These are phyloP conservation scores for Trachymyrmex septentrionalis DNA, from an alignment of 1,140 invertebrate species.

Conservation along the genomic window DNA sequence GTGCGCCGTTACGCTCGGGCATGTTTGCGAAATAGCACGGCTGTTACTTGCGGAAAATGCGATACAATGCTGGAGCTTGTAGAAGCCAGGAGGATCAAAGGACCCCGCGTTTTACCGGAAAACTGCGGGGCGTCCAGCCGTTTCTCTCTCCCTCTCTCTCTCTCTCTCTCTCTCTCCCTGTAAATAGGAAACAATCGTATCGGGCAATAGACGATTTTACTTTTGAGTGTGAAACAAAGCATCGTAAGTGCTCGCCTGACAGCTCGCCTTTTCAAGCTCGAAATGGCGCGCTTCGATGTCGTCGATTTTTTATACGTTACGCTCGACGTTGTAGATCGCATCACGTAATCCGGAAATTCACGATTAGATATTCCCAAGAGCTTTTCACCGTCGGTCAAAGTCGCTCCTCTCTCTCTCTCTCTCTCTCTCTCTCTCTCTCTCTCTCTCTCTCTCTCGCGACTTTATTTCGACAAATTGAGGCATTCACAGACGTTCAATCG, in stretches of 20 bases:
- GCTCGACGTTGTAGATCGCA: not conserved
- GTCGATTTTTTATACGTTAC: not conserved
- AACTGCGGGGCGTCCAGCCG: conserved; percentile 4
- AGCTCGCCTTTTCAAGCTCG: not conserved
- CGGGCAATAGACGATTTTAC: conserved; percentile 28
- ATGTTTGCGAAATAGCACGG: conserved; percentile 56
- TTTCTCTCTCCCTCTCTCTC: not conserved
- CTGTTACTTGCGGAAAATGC: conserved; percentile 55
- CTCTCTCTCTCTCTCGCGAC: not conserved
- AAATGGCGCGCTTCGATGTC: not conserved
- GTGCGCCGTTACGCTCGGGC: conserved; percentile 40
- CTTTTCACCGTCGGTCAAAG: conserved; percentile 4
- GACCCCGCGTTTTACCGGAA: conserved; percentile 18
- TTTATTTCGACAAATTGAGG: conserved; percentile 58
- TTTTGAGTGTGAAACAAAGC: conserved; percentile 4
- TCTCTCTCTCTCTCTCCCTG: not conserved
- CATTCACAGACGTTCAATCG: conserved; percentile 26
- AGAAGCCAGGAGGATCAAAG: conserved; percentile 17
- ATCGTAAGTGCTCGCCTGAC: not conserved
- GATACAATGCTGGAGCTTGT: conserved; percentile 38
- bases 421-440: too few species aligned
- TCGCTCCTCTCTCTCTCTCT: not conserved
- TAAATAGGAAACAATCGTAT: conserved; percentile 34
- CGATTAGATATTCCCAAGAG: conserved; percentile 45
- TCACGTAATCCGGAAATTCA: not conserved